A percentile compares a stretch with the other conserved stretches of the same genome.
These are phyloP conservation scores for Euzophera pinguis DNA, from an alignment of 2,888 invertebrate genomes.

Conservation along the genomic window DNA sequence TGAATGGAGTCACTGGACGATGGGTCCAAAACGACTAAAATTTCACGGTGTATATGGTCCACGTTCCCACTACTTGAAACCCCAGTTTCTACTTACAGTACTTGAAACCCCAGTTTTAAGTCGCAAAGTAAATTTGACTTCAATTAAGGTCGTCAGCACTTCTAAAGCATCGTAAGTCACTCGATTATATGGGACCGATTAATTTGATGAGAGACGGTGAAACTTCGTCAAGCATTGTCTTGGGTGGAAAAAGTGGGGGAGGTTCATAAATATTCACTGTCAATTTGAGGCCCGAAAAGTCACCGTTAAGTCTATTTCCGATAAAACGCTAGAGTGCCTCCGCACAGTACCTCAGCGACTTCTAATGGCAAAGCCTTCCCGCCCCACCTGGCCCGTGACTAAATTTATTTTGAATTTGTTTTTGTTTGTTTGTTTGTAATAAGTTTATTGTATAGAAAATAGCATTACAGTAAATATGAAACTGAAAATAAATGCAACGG, in stretches of 20 bases:
- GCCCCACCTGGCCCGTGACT: constrained; percentile 31
- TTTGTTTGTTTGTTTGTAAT: too few relatives aligned
- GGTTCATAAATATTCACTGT: constrained; percentile 74
- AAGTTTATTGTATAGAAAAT: too few relatives aligned
- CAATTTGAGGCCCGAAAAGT: constrained; percentile 66
- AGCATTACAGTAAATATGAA: too few relatives aligned
- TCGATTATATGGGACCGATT: constrained; percentile 26
- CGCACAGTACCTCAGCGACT: constrained; percentile 29
- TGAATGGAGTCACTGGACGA: too few relatives aligned
- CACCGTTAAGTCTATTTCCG: constrained; percentile 72
- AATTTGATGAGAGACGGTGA: constrained; percentile 24
- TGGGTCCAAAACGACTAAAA: too few relatives aligned
- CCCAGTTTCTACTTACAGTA: too few relatives aligned
- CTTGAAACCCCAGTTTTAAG: background rate
- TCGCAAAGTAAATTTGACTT: constrained; percentile 22
- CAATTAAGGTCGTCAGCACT: constrained; percentile 22
- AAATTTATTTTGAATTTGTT: constrained; percentile 27
- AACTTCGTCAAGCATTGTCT: constrained; percentile 38
- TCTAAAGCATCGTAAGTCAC: constrained; percentile 18
- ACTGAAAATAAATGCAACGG: too few relatives aligned
- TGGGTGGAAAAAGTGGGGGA: constrained; percentile 50
- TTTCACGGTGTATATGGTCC: too few relatives aligned
- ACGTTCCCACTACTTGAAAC: too few relatives aligned
- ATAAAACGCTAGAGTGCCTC: constrained; percentile 53
- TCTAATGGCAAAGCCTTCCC: constrained; percentile 58